A percentile compares a stretch with the other conserved stretches of the same genome.
These are phyloP conservation scores for Rhinolophus ferrumequinum DNA, from an alignment of 2,113 vertebrate species.

Conservation along the genomic window DNA sequence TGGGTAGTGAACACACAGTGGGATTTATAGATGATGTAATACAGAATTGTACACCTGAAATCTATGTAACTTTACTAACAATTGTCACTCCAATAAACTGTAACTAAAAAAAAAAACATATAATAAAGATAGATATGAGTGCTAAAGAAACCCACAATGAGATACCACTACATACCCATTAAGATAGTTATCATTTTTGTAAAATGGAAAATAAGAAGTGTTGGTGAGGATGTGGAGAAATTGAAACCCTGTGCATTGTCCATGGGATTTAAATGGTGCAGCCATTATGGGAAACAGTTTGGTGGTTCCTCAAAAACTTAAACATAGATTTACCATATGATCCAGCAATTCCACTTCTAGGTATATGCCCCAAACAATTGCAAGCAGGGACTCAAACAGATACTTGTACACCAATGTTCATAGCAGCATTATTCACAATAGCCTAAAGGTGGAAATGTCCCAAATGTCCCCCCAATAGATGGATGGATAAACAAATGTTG, in stretches of 20 bases:
- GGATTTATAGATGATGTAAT: no score
- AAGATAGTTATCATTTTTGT: not conserved
- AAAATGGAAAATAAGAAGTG: not conserved
- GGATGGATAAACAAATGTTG: not conserved
- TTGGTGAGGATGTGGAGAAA: not conserved
- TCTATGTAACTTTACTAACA: no score
- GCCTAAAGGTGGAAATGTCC: not conserved
- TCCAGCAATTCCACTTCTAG: not conserved
- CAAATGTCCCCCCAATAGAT: not conserved
- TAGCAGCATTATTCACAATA: no score
- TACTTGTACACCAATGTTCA: not conserved
- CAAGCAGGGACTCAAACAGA: not conserved
- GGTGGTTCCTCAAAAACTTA: conserved; percentile 7
- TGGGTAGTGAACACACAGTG: no score
- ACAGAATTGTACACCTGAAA: no score
- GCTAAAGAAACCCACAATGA: not conserved
- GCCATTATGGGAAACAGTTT: not conserved
- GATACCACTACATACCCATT: not conserved
- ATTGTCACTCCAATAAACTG: no score
- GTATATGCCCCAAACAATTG: not conserved
- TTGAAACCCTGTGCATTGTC: not conserved
- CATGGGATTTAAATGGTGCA: not conserved
- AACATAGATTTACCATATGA: not conserved
- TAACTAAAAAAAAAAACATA: not conserved
- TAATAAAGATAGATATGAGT: not conserved